Conservation (phyloP, 2,113 vertebrate genomes). For the Hemichromis elongatus region DNA sequence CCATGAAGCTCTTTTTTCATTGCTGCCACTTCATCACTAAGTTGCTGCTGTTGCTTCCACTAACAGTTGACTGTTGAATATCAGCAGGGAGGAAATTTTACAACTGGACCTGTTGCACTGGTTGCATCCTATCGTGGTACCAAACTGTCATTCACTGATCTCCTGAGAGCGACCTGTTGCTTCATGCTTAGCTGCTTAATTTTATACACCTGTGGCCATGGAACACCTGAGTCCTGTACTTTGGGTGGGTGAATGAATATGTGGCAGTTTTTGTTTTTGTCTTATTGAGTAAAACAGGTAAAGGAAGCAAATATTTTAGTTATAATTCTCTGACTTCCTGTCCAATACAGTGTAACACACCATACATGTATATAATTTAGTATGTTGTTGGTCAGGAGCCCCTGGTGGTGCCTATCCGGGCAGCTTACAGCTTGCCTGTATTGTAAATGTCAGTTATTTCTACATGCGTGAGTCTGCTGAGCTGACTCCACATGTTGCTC, state of each 20-base stretch:
- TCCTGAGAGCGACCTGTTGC: neutral
- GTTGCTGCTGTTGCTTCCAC: neutral
- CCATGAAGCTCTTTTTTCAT: neutral
- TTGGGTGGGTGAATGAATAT: neutral
- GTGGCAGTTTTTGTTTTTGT: neutral
- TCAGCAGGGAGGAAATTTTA: neutral
- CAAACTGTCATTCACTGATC: neutral
- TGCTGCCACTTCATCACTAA: neutral
- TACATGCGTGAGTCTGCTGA: neutral
- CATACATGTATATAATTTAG: too few relatives aligned
- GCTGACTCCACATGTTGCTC: neutral
- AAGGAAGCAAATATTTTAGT: too few relatives aligned
- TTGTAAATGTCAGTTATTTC: neutral
- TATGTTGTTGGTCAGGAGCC: too few relatives aligned
- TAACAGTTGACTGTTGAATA: too few relatives aligned
- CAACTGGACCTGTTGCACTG: neutral
- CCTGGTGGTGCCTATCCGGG: too few relatives aligned
- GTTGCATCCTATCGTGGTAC: neutral
- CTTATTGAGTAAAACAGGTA: too few relatives aligned
- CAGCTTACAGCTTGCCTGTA: neutral
- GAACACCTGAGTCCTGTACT: neutral
- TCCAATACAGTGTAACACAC: too few relatives aligned
- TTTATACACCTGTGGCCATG: too few relatives aligned
- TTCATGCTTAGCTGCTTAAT: too few relatives aligned
- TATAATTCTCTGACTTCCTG: too few relatives aligned